phyloP scores from a whole-genome alignment of 2,888 invertebrate species.

The Eurytoma californica region DNA sequence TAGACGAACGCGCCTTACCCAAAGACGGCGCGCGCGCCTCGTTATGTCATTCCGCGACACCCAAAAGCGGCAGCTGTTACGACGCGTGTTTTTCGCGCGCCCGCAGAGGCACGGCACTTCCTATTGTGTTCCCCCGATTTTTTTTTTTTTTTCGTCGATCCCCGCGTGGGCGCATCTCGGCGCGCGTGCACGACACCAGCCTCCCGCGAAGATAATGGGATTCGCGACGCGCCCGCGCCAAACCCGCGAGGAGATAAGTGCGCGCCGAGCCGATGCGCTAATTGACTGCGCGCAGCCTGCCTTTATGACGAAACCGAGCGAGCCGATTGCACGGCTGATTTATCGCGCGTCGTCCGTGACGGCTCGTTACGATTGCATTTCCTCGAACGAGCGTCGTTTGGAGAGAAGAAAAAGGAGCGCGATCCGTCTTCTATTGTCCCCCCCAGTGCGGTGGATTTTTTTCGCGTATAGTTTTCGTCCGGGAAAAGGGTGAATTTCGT shows the following conservation, averaged over 20 bases:
- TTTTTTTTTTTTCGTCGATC: conserved; percentile 29
- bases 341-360: too few relatives aligned
- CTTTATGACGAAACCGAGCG: conserved; percentile 13
- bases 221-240: too few relatives aligned
- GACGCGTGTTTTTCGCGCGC: not conserved
- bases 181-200: not conserved
- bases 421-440: too few relatives aligned
- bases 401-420: too few relatives aligned
- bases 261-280: conserved; percentile 31
- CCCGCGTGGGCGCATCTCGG: conserved; percentile 49
- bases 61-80: not conserved
- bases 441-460: too few relatives aligned
- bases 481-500: too few relatives aligned
- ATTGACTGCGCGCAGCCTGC: conserved; percentile 3
- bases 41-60: not conserved
- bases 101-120: conserved; percentile 48
- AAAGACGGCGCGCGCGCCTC: not conserved
- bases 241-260: conserved; percentile 23
- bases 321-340: conserved; percentile 15
- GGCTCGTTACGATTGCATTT: too few relatives aligned
- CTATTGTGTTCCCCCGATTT: conserved; percentile 18
- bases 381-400: too few relatives aligned
- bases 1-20: too few relatives aligned
- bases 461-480: too few relatives aligned
- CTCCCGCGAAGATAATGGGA: conserved; percentile 41